A percentile compares a stretch with the other conserved stretches of the same genome.
phyloP scores from a whole-genome alignment of 2,888 invertebrate genomes.

The Pseudanteris insignis region DNA sequence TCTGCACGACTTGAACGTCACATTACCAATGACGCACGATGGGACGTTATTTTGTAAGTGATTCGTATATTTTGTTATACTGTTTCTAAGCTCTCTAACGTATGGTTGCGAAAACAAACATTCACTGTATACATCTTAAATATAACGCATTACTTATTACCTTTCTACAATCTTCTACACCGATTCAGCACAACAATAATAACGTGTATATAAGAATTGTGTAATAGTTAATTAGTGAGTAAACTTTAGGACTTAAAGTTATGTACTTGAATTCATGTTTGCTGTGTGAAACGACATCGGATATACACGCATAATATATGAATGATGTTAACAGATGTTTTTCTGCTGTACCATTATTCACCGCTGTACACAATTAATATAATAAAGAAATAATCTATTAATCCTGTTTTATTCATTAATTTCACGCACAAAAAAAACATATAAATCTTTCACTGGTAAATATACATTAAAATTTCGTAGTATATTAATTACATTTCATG shows the following conservation, averaged over 20 bases:
- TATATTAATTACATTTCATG: no score
- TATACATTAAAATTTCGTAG: no score
- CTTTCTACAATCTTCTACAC: conserved; percentile 44
- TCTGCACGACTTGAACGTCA: conserved; percentile 12
- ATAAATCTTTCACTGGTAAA: no score
- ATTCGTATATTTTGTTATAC: conserved; percentile 67
- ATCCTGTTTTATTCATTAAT: conserved; percentile 1
- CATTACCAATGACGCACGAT: conserved; percentile 52
- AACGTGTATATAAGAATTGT: conserved; percentile 33
- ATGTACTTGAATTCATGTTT: conserved; percentile 33
- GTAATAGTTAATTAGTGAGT: conserved; percentile 33
- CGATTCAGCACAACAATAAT: conserved; percentile 40
- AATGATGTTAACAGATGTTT: conserved; percentile 35
- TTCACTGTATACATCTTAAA: conserved; percentile 43
- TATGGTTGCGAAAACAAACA: conserved; percentile 52
- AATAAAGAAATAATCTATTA: conserved; percentile 35
- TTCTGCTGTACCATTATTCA: conserved; percentile 34
- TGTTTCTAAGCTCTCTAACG: conserved; percentile 63
- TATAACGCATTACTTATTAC: conserved; percentile 32
- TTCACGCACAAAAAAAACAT: no score
- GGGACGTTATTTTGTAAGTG: conserved; percentile 61
- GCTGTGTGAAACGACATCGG: conserved; percentile 28
- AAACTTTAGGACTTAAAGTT: conserved; percentile 26
- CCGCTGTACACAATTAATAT: conserved; percentile 38
- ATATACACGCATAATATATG: conserved; percentile 36